Base-by-base conservation (phyloP, 2,113 vertebrate genomes). In the Centropristis striata region DNA sequence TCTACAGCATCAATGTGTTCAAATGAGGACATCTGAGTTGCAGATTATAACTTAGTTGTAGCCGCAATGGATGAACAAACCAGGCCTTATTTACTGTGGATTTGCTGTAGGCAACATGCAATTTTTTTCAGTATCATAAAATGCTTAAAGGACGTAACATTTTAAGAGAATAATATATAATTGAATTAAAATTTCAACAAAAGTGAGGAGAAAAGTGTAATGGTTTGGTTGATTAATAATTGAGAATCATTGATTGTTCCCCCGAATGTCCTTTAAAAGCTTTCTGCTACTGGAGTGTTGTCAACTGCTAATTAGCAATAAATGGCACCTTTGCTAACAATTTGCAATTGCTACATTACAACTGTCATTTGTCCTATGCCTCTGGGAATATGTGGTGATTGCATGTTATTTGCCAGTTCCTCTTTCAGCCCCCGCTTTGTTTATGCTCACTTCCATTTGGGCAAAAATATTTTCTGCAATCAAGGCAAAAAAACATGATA, bases 191-290 rank as follows among this genome's bases (percentile, higher is more conserved):
- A 32, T 47, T 79, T 76, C 70, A 73, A 57, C 53, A 71, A 81
- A 88, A 55, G 10, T 28, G 36, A 65, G 20, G 44, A 72, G 60
- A 75, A 73, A 78, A 51, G 5, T 51, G 27, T 42, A 66, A 78
- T 53, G 57, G 57, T 81, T 64, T 53, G n/a, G 59, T 39, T 76
- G 76, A 75, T 91, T 84, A 92, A 91, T 88, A 87, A 92, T 92
- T 92, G 36, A 89, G 64, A 71, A 50, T 51, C 71, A 92, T 90
- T 86, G 84, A 89, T 92, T 86, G 88, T 75, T 51, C 13, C 21
- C 11, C 63, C 53, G 72, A 85, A 91, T 88, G 78, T 51, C 84
- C 59, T 53, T 72, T 86, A 65, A 83, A 69, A 71, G 73, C 42
- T 78, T 55, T 61, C 25, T 66, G 28, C 55, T 51, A 37, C 23